Conservation (phyloP, 2,888 invertebrate genomes). For the Keiferia lycopersicella region DNA sequence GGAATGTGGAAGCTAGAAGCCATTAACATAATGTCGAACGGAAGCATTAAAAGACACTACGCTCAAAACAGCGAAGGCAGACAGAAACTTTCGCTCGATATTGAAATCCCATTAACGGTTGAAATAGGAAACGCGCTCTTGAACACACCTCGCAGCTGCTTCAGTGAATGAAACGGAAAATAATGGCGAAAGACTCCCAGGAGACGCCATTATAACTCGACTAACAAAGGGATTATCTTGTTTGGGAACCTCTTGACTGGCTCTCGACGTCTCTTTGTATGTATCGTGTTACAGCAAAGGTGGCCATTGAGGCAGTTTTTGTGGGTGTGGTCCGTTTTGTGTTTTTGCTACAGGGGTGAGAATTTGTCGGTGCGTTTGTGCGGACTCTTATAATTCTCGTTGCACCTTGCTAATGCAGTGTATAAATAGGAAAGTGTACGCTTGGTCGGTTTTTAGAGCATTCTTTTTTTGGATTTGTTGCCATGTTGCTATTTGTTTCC, state of each 20-base stretch:
- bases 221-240: slow-evolving; percentile 79
- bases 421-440: slow-evolving; percentile 35
- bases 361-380: slow-evolving; percentile 55
- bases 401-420: slow-evolving; percentile 55
- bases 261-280: slow-evolving; percentile 66
- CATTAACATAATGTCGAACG: background rate
- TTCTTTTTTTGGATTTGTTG: slow-evolving; percentile 38
- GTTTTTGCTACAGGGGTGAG: slow-evolving; percentile 57
- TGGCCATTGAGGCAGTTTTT: slow-evolving; percentile 69
- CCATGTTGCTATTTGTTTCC: slow-evolving; percentile 13
- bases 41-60: slow-evolving; percentile 17
- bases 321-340: slow-evolving; percentile 65
- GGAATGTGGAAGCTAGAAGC: background rate
- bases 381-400: slow-evolving; percentile 44
- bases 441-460: slow-evolving; percentile 34
- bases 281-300: slow-evolving; percentile 70
- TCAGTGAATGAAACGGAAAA: slow-evolving; percentile 69
- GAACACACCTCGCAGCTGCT: slow-evolving; percentile 66
- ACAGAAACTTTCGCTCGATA: slow-evolving; percentile 48
- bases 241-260: slow-evolving; percentile 79
- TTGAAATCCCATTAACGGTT: slow-evolving; percentile 67
- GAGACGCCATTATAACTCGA: slow-evolving; percentile 71
- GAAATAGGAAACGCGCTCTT: slow-evolving; percentile 73
- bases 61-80: slow-evolving; percentile 43
- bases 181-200: slow-evolving; percentile 63